Base-by-base conservation (phyloP, 2,888 invertebrate species). In the Stegana nigrithorax region DNA sequence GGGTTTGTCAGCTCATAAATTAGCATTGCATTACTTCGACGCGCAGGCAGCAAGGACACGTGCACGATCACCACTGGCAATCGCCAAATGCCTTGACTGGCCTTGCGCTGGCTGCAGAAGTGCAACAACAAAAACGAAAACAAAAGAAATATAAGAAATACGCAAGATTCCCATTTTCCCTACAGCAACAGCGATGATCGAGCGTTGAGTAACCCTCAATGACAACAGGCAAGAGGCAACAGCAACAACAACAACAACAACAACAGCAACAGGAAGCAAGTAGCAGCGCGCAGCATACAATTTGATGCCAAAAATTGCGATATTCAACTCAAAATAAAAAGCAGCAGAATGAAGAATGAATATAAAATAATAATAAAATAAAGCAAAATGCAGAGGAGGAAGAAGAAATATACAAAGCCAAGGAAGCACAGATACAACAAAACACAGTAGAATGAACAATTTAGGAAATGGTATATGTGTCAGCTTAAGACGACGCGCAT, bases 241-340 rank as follows among this genome's bases (percentile, higher is more conserved):
- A 36, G 36, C 36, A 39, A 17, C 39, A 39, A 10, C 39, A 39
- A 39, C 6, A 5, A 32, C 6, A n/a, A 32, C n/a, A n/a, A 32
- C 32, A n/a, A 32, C n/a, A n/a, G n/a, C 39, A 44, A 62, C 64
- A 67, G 65, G 47, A 68, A 73, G 64, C 56, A 50, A 55, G n/a
- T n/a, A n/a, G 39, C 47, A 63, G 56, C 42, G 50, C 65, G 65
- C 70, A 69, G 42, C 59, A 66, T 63, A 4, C 17, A 57, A 42
- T 50, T 69, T 65, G 63, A 71, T 77, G 71, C 70, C 65, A 66
- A 81, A n/a, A 73, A 70, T 69, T 72, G 67, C 63, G 64, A 70
- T 75, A 74, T 67, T 73, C 72, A 63, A 53, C 29, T 65, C 62
- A 60, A 68, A 27, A 25, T 14, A 26, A 25, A 25, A 23, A 3